Percentiles rank a stretch among this genome's conserved stretches.
Conservation (phyloP, 1,140 invertebrate species). For the Sinonovacula constricta region DNA sequence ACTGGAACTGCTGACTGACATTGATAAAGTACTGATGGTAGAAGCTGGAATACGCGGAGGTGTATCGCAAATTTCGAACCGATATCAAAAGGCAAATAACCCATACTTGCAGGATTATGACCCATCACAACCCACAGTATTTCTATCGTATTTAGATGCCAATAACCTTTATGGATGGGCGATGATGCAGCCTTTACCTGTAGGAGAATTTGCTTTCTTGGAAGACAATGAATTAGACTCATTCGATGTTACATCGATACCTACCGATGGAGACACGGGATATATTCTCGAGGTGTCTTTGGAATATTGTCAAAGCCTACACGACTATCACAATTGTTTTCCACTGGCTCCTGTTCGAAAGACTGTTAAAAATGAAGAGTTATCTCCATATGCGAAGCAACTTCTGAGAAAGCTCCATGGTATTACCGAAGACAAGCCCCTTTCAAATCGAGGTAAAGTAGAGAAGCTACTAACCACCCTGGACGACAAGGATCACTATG, state of each 20-base stretch:
- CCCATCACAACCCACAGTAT: not conserved
- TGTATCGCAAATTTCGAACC: conserved; percentile 16
- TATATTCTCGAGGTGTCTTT: conserved; percentile 80
- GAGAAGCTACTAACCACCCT: conserved; percentile 57
- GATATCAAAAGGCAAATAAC: conserved; percentile 53
- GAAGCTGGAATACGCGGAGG: conserved; percentile 40
- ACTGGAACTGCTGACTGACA: conserved; percentile 48
- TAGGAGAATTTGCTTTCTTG: conserved; percentile 74
- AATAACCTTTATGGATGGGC: conserved; percentile 25
- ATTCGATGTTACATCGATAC: conserved; percentile 70
- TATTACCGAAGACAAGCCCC: not conserved
- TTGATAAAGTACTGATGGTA: conserved; percentile 31
- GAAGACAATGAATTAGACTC: conserved; percentile 60
- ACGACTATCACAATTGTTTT: conserved; percentile 80
- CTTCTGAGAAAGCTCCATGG: conserved; percentile 1
- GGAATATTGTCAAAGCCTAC: conserved; percentile 75
- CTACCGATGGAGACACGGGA: conserved; percentile 75
- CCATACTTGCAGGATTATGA: conserved; percentile 30
- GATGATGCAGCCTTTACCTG: conserved; percentile 36
- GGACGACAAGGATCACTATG: conserved; percentile 53
- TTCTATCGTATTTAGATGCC: conserved; percentile 11
- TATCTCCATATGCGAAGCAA: conserved; percentile 30
- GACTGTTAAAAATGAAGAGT: conserved; percentile 6
- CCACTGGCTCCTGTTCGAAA: conserved; percentile 78
- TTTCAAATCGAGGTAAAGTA: not conserved